Evolutionary conservation across 2,113 vertebrate species (phyloP), one percentile per base, ranked within the genome.

Genomic region (Potamarius usumacintae): DNA sequence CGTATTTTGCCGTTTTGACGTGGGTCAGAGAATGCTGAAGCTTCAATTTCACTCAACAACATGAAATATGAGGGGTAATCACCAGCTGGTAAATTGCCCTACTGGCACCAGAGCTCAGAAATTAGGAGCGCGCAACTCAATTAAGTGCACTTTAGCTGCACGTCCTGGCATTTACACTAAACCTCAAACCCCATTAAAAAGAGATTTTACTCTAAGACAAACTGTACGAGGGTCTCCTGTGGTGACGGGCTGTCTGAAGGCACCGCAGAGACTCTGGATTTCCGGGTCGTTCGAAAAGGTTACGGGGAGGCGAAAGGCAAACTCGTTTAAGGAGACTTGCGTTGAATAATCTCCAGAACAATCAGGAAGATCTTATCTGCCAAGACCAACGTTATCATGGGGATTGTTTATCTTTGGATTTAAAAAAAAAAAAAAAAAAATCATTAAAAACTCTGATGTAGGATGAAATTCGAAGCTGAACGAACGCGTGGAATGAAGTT

Each of bases 171-270:
- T 95, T 95, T 94, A 92, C 91, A 91, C 92, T 91, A 94, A 95
- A 96, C 93, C 94, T 94, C 92, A 95, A 95, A 95, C 94, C 94
- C 93, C 87, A 95, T 95, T 95, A 94, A 95, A 95, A 95, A 92
- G 92, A 90, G 93, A 94, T 95, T 95, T 95, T 91, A 94, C 89
- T 89, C 92, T 89, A 92, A 92, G 93, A 94, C 92, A 90, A 92
- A 90, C 91, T 78, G n/a, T 90, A 91, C 92, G 90, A 92, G 86
- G 89, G 87, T 91, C 91, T 92, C 93, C 92, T 88, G 88, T 78
- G 92, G 92, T 91, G 92, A 89, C 87, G 86, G 89, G 89, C 57
- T 90, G 93, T 93, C 91, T 89, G 92, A 91, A 94, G 89, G 88
- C 90, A 90, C 90, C 88, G 91, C 88, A 86, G 85, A 92, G 91